Conservation (phyloP, 2,888 invertebrate species). For the Cotesia congregata region DNA sequence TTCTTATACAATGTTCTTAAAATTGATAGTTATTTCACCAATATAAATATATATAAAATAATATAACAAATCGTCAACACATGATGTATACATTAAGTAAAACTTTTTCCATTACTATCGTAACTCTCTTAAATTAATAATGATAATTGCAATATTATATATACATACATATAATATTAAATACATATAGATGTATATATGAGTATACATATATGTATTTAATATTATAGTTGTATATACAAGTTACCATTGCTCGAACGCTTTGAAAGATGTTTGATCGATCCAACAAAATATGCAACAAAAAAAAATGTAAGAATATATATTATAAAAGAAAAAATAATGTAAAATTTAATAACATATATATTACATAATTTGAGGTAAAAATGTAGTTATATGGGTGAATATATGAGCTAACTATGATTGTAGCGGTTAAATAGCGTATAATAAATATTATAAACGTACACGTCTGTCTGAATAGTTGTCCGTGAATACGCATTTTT, state of each 20-base stretch:
- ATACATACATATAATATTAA: too few relatives aligned
- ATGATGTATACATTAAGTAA: background rate
- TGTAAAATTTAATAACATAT: constrained; percentile 36
- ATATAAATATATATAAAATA: background rate
- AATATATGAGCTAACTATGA: constrained; percentile 58
- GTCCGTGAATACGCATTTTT: constrained; percentile 20
- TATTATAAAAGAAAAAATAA: constrained; percentile 28
- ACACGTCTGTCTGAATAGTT: constrained; percentile 25
- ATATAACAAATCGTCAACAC: constrained; percentile 12
- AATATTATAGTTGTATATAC: constrained; percentile 38
- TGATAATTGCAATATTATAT: too few relatives aligned
- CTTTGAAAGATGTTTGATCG: constrained; percentile 12
- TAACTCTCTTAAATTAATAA: constrained; percentile 5
- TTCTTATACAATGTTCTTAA: constrained; percentile 6
- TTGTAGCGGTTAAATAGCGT: constrained; percentile 59
- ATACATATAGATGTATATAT: too few relatives aligned
- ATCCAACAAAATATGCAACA: constrained; percentile 15
- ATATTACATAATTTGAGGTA: constrained; percentile 38
- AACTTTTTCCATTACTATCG: constrained; percentile 3
- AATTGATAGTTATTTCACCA: background rate
- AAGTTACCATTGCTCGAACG: constrained; percentile 29
- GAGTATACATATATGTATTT: constrained; percentile 26
- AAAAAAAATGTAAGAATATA: constrained; percentile 25
- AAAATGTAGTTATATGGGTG: constrained; percentile 45
- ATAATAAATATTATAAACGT: constrained; percentile 49